phyloP scores from a whole-genome alignment of 2,113 vertebrate species.

The Glaucomys volans region DNA sequence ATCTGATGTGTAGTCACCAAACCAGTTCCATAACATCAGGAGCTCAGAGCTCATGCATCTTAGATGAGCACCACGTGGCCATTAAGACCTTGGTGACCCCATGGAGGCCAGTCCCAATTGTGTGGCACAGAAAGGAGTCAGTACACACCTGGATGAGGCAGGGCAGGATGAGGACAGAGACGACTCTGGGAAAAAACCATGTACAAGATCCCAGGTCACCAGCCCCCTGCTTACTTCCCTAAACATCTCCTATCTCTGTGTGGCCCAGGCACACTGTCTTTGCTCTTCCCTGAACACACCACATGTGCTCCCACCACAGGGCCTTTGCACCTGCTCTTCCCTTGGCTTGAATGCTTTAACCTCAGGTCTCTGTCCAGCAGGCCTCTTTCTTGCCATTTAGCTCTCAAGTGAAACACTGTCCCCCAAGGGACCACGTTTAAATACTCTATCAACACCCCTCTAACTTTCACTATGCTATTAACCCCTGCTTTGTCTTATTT shows the following conservation, averaged over 20 bases:
- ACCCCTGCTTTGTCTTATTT: not conserved
- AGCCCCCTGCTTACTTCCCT: not conserved
- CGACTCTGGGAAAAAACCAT: not conserved
- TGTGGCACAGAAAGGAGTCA: not conserved
- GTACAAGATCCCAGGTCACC: not conserved
- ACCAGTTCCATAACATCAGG: not conserved
- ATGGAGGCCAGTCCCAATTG: not conserved
- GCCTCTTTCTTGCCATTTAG: not conserved
- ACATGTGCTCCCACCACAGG: not conserved
- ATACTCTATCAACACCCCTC: not conserved
- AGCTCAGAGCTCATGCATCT: not conserved
- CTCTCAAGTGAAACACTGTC: not conserved
- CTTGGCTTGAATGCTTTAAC: not conserved
- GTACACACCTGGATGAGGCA: rapidly evolving
- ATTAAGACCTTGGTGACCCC: not conserved
- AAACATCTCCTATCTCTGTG: not conserved
- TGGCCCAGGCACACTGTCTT: not conserved
- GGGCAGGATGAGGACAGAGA: not conserved
- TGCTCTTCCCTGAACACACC: not conserved
- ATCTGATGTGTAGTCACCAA: not conserved
- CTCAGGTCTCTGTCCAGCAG: not conserved
- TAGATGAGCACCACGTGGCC: not conserved
- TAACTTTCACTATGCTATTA: not conserved
- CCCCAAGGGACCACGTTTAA: not conserved
- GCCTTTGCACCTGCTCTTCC: not conserved